phyloP scores from a whole-genome alignment of 1,140 invertebrate species.

The Drosophila pallidifrons region DNA sequence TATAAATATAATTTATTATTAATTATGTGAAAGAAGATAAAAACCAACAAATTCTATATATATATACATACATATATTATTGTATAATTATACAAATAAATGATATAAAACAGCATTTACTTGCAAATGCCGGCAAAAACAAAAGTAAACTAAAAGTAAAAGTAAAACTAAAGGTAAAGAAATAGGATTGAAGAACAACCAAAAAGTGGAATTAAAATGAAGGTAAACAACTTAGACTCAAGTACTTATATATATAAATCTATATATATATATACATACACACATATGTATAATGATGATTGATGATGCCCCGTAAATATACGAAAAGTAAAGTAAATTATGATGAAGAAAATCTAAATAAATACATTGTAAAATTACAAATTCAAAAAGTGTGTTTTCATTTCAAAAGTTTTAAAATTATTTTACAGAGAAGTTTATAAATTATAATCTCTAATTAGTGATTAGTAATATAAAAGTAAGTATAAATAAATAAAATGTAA shows the following conservation, averaged over 20 bases:
- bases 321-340: slow-evolving; percentile 52
- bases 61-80: slow-evolving; percentile 38
- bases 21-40: slow-evolving; percentile 43
- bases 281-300: slow-evolving; percentile 16
- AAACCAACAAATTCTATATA: slow-evolving; percentile 42
- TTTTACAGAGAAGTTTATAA: too few species aligned
- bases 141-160: slow-evolving; percentile 33
- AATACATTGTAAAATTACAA: slow-evolving; percentile 59
- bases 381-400: slow-evolving; percentile 11
- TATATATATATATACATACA: slow-evolving; percentile 37
- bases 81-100: slow-evolving; percentile 57
- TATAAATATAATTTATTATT: slow-evolving; percentile 71
- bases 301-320: slow-evolving; percentile 43
- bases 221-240: slow-evolving; percentile 64
- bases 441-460: too few species aligned
- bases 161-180: slow-evolving; percentile 33
- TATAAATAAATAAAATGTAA: too few species aligned
- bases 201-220: slow-evolving; percentile 61
- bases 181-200: slow-evolving; percentile 35
- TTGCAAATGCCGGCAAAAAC: slow-evolving; percentile 50
- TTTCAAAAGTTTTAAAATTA: too few species aligned
- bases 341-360: slow-evolving; percentile 59
- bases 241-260: slow-evolving; percentile 53
- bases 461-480: too few species aligned
- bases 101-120: slow-evolving; percentile 58